Evolutionary conservation across 1,140 invertebrate genomes (phyloP).

Genomic region (Zaprionus nigranus): DNA sequence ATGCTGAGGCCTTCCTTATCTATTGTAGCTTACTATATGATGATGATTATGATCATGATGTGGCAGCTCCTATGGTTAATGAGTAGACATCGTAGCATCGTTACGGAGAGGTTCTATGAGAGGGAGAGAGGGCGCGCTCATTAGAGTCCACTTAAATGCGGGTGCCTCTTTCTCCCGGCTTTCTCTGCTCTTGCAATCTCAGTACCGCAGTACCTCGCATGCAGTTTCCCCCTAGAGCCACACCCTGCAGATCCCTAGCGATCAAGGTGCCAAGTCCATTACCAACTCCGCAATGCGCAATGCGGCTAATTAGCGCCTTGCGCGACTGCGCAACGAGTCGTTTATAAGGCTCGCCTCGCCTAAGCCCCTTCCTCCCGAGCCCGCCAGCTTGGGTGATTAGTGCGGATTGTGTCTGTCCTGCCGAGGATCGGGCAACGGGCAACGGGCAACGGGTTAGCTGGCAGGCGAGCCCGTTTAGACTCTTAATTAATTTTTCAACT

Average conservation of each 20-base stretch:
- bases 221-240: neutral
- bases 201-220: neutral
- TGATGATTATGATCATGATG: constrained; percentile 23
- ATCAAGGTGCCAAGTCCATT: constrained; percentile 43
- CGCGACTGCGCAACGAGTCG: constrained; percentile 32
- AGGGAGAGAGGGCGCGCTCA: constrained; percentile 4
- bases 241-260: neutral
- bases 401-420: constrained; percentile 40
- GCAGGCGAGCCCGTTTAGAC: constrained; percentile 58
- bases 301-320: constrained; percentile 75
- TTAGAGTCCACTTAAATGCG: constrained; percentile 37
- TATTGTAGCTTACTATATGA: constrained; percentile 5
- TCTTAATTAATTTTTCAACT: constrained; percentile 65
- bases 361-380: neutral
- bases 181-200: neutral
- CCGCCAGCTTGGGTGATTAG: constrained; percentile 59
- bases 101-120: neutral
- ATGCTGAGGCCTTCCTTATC: constrained; percentile 21
- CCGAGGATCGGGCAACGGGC: constrained; percentile 11
- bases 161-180: constrained; percentile 19
- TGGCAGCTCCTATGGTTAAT: constrained; percentile 12
- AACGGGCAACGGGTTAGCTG: constrained; percentile 13
- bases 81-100: neutral
- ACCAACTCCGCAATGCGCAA: constrained; percentile 65
- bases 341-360: constrained; percentile 58